These are phyloP conservation scores for Drosophila rhopaloa DNA, from an alignment of 1,140 invertebrate species.

Conservation along the genomic window DNA sequence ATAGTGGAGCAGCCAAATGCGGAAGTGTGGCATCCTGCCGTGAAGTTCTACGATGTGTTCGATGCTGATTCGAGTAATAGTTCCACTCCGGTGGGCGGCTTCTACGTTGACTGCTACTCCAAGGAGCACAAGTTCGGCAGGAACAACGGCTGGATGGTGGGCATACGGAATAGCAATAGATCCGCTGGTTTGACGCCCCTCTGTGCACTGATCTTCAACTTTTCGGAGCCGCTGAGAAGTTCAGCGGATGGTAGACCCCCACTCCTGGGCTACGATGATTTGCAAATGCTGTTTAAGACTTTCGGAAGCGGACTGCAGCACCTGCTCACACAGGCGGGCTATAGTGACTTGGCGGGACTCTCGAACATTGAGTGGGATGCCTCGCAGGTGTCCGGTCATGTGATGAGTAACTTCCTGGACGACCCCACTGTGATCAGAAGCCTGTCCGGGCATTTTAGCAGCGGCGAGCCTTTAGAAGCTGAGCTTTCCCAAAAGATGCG, in stretches of 20 bases:
- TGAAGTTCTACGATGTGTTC: slow-evolving; percentile 92
- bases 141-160: slow-evolving; percentile 89
- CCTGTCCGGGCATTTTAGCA: slow-evolving; percentile 91
- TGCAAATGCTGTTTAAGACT: slow-evolving; percentile 91
- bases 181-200: slow-evolving; percentile 88
- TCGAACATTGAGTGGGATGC: slow-evolving; percentile 97
- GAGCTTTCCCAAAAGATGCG: slow-evolving; percentile 88
- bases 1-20: slow-evolving; percentile 89
- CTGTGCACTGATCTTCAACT: slow-evolving; percentile 93
- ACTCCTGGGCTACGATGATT: slow-evolving; percentile 91
- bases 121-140: slow-evolving; percentile 86
- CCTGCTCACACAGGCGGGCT: slow-evolving; percentile 91
- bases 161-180: slow-evolving; percentile 89
- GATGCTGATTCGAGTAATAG: slow-evolving; percentile 87
- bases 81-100: slow-evolving; percentile 89
- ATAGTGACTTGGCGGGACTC: slow-evolving; percentile 92
- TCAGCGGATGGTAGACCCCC: slow-evolving; percentile 88
- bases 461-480: slow-evolving; percentile 89
- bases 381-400: slow-evolving; percentile 90
- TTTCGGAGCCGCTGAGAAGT: slow-evolving; percentile 85
- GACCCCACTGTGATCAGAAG: slow-evolving; percentile 89
- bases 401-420: slow-evolving; percentile 93
- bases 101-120: slow-evolving; percentile 93
- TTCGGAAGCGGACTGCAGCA: slow-evolving; percentile 94
- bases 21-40: slow-evolving; percentile 93